Evolutionary conservation across 2,797 vertebrate genomes (phyloP), one percentile per base, ranked within the genome.

Genomic region (Ibycter americanus): DNA sequence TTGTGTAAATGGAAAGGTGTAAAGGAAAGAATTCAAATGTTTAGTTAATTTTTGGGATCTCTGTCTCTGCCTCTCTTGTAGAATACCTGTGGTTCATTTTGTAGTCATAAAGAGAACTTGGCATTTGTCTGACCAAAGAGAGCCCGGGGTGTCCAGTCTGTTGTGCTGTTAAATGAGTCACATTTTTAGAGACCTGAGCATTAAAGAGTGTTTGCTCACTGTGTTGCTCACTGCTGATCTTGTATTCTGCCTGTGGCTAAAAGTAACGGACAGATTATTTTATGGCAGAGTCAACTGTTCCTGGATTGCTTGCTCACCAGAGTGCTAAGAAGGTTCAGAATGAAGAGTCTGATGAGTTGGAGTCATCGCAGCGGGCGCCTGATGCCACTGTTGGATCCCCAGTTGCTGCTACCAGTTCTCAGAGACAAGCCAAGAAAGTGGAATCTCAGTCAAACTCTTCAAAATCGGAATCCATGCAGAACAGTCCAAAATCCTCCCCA

Each of bases 401-500:
- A 97, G 98, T 74, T 92, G 97, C 98, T 93, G 98, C 98, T 93
- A 82, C 97, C 56, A 96, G 98, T 96, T 98, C 98, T 72, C 98
- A 98, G 94, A 98, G 97, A 87, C 97, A 98, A 95, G 92, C 98
- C 98, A 96, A 94, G 95, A 98, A 97, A 67, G 59, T 81, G 49
- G 98, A 98, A 77, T 99, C 99, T 77, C 98, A 99, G 85, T 99
- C 99, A 90, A 99, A 97, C 97, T 98, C 98, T 71, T 98, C 98
- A 52, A 99, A 98, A 97, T 99, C 99, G 0, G 99, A 99, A 91
- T 98, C 99, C 26, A 49, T 99, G 95, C 99, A 99, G 86, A 99
- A 99, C 93, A 99, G 99, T n/a, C 98, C 98, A 87, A 99, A 99
- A 96, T 99, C 99, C 20, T 99, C 99, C 93, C 98, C 99, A 6